Percentiles rank a stretch among this genome's conserved stretches.
These are phyloP conservation scores for Astatotilapia flaviijosephi DNA, from an alignment of 2,113 vertebrate genomes.

Conservation along the genomic window DNA sequence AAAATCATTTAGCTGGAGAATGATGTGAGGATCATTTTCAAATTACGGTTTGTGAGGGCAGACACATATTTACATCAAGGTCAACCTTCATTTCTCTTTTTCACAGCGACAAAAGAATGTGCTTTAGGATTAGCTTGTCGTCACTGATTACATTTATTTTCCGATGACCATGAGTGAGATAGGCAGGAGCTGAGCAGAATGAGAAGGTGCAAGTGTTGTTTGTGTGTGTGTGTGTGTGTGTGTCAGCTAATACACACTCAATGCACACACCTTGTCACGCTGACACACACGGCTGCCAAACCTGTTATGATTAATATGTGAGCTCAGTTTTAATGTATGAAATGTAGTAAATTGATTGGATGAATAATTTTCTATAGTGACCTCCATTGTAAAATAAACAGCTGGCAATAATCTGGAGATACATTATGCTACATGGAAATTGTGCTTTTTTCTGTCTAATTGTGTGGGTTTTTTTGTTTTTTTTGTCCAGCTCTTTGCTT, in stretches of 20 bases:
- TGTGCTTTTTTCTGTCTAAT: background rate
- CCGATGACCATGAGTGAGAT: background rate
- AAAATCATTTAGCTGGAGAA: constrained; percentile 8
- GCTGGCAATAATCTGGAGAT: background rate
- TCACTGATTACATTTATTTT: background rate
- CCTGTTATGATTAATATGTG: constrained; percentile 16
- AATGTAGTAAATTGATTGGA: constrained; percentile 7
- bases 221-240: background rate
- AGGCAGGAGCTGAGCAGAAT: background rate
- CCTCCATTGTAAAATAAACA: background rate
- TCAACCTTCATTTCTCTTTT: background rate
- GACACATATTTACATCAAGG: background rate
- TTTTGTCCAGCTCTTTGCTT: constrained; percentile 80
- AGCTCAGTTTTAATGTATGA: constrained; percentile 15
- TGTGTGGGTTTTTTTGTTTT: background rate
- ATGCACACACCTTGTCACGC: background rate
- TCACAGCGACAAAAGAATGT: background rate
- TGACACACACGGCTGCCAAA: background rate
- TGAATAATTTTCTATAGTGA: background rate
- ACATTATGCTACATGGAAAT: background rate
- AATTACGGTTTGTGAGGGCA: background rate
- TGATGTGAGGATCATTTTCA: background rate
- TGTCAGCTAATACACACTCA: background rate
- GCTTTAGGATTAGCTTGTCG: background rate
- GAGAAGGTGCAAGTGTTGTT: background rate